Base-by-base conservation (phyloP, 2,888 invertebrate genomes). In the Polymixis flavicincta region DNA sequence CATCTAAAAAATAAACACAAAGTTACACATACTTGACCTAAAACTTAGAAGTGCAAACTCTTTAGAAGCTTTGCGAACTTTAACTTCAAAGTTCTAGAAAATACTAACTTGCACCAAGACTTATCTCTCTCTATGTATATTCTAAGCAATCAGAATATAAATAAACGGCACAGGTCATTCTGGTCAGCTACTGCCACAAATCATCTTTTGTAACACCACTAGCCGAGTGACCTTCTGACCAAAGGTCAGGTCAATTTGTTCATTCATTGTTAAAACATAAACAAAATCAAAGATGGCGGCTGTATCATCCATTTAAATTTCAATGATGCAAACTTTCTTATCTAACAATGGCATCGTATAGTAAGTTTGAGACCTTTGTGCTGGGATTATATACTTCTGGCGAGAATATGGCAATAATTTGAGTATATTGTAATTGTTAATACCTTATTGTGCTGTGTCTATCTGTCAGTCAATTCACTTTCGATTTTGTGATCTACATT, bases 391-490 rank as follows among this genome's bases (percentile, higher is more conserved):
- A 93, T 92, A 93, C 94, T 92, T 92, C 89, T 93, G 93, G 93
- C 93, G 90, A 90, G 90, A 92, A 92, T 94, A 94, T 89, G 91
- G 94, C 92, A 94, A 94, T 95, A 94, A 93, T 94, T 91, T 89
- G 89, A 89, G 84, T 89, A 89, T 87, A 86, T 86, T 90, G 93
- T 94, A 93, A 94, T 95, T 95, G 94, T 94, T 95, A 93, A 94
- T 92, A 91, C 90, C 89, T 93, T 92, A 93, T 93, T 93, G 93
- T 94, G 90, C 90, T 89, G 89, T 92, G 93, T 92, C 92, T 89
- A 89, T 82, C 95, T 95, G 96, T 96, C 96, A 95, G 95, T 96
- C 96, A 95, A 92, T 88, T 93, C 92, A 91, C 93, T 94, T 93
- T 94, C 92, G 90, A 94, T 90, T 84, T 87, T 92, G 85, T 93